Conservation (phyloP, 2,888 invertebrate genomes). For the Acholoe squamosa region DNA sequence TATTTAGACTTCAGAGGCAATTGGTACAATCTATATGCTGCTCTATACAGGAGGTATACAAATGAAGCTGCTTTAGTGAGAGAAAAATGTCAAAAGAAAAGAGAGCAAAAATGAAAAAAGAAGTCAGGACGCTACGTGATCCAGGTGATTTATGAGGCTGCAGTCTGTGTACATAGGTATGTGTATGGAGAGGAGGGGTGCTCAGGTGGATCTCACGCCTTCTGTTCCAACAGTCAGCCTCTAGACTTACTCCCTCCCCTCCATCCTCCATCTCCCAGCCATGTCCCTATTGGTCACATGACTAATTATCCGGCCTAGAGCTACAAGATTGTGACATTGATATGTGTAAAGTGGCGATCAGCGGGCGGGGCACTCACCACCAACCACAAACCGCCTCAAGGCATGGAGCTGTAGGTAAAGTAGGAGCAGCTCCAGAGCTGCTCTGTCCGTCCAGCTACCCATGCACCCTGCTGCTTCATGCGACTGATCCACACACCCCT, state of each 20-base stretch:
- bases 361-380: background rate
- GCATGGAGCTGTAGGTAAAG: background rate
- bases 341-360: slow-evolving; percentile 44
- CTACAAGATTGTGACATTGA: slow-evolving; percentile 59
- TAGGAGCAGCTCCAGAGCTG: background rate
- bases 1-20: too few species aligned
- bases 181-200: background rate
- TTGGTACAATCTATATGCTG: too few species aligned
- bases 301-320: slow-evolving; percentile 56
- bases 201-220: background rate
- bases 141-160: background rate
- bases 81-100: too few species aligned
- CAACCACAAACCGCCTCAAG: too few species aligned
- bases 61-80: too few species aligned
- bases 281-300: slow-evolving; percentile 54
- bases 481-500: background rate
- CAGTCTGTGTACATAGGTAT: background rate
- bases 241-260: background rate
- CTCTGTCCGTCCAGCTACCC: background rate
- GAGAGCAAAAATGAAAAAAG: too few species aligned
- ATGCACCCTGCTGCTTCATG: too few species aligned
- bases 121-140: too few species aligned
- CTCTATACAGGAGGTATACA: too few species aligned
- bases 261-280: slow-evolving; percentile 4
- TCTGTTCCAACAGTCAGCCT: background rate